Evolutionary conservation across 2,888 invertebrate species (phyloP).

Genomic region (Trichopoda pennipes): DNA sequence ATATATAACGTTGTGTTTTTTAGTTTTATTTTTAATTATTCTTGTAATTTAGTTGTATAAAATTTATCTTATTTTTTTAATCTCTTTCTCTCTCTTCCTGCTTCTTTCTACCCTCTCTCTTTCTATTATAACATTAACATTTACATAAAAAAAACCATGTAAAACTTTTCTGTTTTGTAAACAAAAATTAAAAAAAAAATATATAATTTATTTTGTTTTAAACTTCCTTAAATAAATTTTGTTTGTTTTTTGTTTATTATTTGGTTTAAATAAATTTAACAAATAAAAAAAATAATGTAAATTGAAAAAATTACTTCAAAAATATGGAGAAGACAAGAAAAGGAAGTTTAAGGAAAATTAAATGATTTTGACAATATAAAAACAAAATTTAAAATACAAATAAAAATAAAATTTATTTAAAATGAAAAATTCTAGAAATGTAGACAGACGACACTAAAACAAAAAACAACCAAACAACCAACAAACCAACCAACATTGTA

Average conservation of each 20-base stretch:
- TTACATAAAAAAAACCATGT: neutral
- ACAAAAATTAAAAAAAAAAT: constrained; percentile 20
- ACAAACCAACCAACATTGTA: constrained; percentile 27
- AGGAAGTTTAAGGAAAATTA: constrained; percentile 41
- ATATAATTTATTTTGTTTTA: constrained; percentile 36
- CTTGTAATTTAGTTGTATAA: constrained; percentile 60
- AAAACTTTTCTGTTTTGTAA: constrained; percentile 14
- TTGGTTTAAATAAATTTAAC: constrained; percentile 12
- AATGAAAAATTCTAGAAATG: constrained; percentile 49
- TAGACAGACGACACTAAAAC: constrained; percentile 67
- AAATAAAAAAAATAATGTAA: neutral
- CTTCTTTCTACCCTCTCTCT: neutral
- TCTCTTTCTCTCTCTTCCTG: neutral
- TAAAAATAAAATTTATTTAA: constrained; percentile 43
- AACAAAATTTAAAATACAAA: constrained; percentile 59
- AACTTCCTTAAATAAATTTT: neutral
- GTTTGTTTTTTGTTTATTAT: constrained; percentile 22
- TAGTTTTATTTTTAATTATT: constrained; percentile 55
- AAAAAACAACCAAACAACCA: constrained; percentile 38
- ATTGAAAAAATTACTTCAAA: constrained; percentile 17
- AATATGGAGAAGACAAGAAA: constrained; percentile 44
- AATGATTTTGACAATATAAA: constrained; percentile 63
- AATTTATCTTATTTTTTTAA: constrained; percentile 14
- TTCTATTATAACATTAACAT: neutral
- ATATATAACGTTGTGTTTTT: constrained; percentile 54